These are phyloP conservation scores for Lycaon pictus DNA, from an alignment of 2,113 vertebrate genomes.

Conservation along the genomic window DNA sequence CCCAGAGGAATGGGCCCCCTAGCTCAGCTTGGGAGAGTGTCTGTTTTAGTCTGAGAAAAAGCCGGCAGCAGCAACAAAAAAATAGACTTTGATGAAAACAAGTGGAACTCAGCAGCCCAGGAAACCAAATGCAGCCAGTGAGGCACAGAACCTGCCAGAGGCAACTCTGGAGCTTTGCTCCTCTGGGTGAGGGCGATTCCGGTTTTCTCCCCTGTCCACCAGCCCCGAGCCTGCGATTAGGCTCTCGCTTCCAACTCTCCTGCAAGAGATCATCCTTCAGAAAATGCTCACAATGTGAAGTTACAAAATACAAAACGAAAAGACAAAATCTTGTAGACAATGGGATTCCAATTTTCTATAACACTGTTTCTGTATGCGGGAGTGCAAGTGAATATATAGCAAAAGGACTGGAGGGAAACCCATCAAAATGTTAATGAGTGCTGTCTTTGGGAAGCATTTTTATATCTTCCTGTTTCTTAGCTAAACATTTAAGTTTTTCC, in stretches of 20 bases:
- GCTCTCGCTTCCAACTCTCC: background rate
- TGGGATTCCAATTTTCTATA: background rate
- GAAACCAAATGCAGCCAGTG: background rate
- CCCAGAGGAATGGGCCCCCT: background rate
- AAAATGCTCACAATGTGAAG: conserved; percentile 1
- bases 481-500: background rate
- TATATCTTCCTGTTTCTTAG: background rate
- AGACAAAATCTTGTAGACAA: background rate
- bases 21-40: background rate
- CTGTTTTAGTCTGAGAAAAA: conserved; percentile 38
- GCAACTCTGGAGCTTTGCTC: background rate
- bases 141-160: background rate
- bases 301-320: conserved; percentile 9
- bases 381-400: background rate
- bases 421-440: background rate
- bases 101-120: background rate
- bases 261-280: background rate
- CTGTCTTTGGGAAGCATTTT: background rate
- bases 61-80: background rate
- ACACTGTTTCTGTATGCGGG: background rate
- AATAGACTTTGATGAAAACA: conserved; percentile 13
- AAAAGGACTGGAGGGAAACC: background rate
- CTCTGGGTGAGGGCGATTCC: background rate
- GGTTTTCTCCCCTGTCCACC: background rate
- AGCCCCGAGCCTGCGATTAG: background rate